These are phyloP conservation scores for Bombus pascuorum DNA, from an alignment of 1,140 invertebrate species.

Conservation along the genomic window DNA sequence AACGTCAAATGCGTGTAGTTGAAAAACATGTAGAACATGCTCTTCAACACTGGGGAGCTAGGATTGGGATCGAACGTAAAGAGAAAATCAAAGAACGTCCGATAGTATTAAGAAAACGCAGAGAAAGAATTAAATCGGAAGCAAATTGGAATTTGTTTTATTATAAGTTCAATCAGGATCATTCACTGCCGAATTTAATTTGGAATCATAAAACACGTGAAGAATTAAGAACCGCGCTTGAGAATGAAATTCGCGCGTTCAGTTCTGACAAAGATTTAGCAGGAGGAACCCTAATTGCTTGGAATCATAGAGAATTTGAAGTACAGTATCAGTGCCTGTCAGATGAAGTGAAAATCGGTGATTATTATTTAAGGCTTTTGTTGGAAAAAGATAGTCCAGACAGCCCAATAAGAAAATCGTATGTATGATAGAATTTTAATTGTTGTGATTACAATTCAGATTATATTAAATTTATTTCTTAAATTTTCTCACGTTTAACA, in stretches of 20 bases:
- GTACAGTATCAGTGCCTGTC: conserved; percentile 95
- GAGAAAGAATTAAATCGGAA: conserved; percentile 95
- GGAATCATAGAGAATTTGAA: conserved; percentile 99
- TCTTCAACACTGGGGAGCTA: conserved; percentile 94
- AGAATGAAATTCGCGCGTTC: conserved; percentile 97
- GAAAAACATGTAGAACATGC: conserved; percentile 91
- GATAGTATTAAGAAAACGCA: conserved; percentile 93
- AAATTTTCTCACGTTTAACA: background rate
- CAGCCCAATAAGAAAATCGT: conserved; percentile 93
- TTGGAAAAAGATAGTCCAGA: conserved; percentile 95
- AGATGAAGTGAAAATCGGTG: conserved; percentile 99
- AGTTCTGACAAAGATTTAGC: conserved; percentile 95
- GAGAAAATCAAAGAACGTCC: conserved; percentile 88
- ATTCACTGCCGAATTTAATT: conserved; percentile 97
- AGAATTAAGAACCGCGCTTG: conserved; percentile 95
- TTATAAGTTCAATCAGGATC: conserved; percentile 97
- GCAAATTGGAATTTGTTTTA: conserved; percentile 98
- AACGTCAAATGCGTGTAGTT: conserved; percentile 88
- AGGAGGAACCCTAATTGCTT: conserved; percentile 91
- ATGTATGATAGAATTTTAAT: conserved; percentile 77
- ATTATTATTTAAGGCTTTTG: conserved; percentile 97
- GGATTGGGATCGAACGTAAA: conserved; percentile 87
- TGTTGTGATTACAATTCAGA: background rate
- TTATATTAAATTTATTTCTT: background rate
- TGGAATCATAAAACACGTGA: conserved; percentile 99